These are phyloP conservation scores for Ctenosaura bakeri DNA, from an alignment of 2,797 vertebrate species.

Conservation along the genomic window DNA sequence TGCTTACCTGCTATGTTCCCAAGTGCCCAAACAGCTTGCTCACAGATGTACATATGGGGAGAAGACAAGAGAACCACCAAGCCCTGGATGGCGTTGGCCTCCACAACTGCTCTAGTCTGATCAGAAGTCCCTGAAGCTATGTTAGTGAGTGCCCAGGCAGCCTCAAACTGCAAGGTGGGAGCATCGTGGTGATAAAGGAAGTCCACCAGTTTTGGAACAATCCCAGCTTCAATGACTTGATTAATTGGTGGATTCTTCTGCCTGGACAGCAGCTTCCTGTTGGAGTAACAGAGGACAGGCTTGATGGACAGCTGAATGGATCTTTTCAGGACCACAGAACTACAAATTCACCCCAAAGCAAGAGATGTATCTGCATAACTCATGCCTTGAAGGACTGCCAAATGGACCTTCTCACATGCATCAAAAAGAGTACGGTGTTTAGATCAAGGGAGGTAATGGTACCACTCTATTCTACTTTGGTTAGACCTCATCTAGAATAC, in stretches of 20 bases:
- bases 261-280: conserved; percentile 88
- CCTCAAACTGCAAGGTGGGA: conserved; percentile 89
- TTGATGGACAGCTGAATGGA: too few species aligned
- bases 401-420: too few species aligned
- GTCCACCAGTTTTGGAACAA: conserved; percentile 86
- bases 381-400: too few species aligned
- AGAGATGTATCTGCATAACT: not conserved
- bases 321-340: not conserved
- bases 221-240: conserved; percentile 84
- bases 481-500: too few species aligned
- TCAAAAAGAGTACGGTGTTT: too few species aligned
- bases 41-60: conserved; percentile 86
- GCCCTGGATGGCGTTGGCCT: conserved; percentile 87
- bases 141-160: conserved; percentile 94
- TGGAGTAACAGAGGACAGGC: not conserved
- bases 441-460: too few species aligned
- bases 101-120: conserved; percentile 89
- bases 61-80: conserved; percentile 88
- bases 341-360: not conserved
- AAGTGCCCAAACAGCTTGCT: conserved; percentile 93
- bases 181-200: conserved; percentile 83
- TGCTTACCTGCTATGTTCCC: conserved; percentile 93
- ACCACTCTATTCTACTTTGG: too few species aligned
- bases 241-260: conserved; percentile 87
- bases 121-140: conserved; percentile 90